Base-by-base conservation (phyloP, 2,113 vertebrate genomes). In the Meriones unguiculatus region DNA sequence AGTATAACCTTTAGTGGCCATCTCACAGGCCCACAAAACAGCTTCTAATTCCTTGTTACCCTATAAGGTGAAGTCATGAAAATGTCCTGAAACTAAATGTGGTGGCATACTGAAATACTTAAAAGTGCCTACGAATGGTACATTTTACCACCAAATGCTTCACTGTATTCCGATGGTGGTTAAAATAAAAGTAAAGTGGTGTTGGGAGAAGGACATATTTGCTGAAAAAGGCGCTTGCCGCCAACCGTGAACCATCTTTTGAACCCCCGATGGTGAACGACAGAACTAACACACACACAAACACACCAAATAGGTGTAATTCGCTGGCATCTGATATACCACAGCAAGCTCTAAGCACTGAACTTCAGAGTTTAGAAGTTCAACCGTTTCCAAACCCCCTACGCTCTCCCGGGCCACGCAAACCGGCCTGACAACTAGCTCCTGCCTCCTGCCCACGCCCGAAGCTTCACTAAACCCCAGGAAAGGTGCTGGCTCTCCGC, bases 401-500 rank as follows among this genome's bases (percentile, higher is more conserved):
- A n/a, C 1, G 17, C 46, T 22, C 50, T 22, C 8, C 65, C 11
- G 41, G 9, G 28, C 41, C 30, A 32, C 25, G 17, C 62, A 22
- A 67, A 18, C 62, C 10, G 0, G 25, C 38, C 14, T 5, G 62
- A 85, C 8, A 20, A 30, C 38, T 50, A 30, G n/a, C 35, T 32
- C 22, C 50, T 17, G 85, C 12, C 7, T n/a, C 35, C 17, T 11
- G 11, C 67, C 32, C 22, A 57, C 46, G 25, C 46, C 50, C 5
- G 32, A 72, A 22, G 41, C 32, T 25, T 22, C 65, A 2, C 65
- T 20, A 65, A 69, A 35, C 30, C 72, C 20, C n/a, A 24, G 2
- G n/a, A 38, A 41, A 73, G n/a, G 8, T 1, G n/a, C 10, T 0
- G 3, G 8, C 18, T n/a, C 1, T 7, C 72, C 67, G 28, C 11